A percentile compares a stretch with the other conserved stretches of the same genome.
Evolutionary conservation across 2,797 vertebrate genomes (phyloP).

Genomic region (Mormyrops attenuatus): DNA sequence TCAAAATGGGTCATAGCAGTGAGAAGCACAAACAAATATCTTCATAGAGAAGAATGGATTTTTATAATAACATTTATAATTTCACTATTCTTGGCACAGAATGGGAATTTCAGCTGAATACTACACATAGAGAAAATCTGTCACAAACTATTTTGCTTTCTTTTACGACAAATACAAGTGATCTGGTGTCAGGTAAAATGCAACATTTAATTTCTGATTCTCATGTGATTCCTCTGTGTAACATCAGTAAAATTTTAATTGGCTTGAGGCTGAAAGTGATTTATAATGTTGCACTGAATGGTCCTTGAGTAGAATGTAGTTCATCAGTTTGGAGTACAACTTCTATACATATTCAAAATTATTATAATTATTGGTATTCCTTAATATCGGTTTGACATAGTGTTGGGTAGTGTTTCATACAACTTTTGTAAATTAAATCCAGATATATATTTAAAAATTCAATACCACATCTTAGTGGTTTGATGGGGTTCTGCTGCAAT

Average conservation of each 20-base stretch:
- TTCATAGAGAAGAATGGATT: background rate
- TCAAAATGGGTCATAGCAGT: background rate
- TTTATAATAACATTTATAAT: background rate
- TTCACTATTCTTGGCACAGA: background rate
- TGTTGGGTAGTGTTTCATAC: background rate
- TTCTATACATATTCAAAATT: background rate
- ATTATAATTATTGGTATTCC: background rate
- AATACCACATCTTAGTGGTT: background rate
- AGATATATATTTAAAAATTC: background rate
- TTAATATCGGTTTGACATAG: background rate
- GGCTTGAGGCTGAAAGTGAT: background rate
- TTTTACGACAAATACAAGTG: background rate
- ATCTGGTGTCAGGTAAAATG: background rate
- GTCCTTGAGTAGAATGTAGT: background rate
- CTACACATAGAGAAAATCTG: background rate
- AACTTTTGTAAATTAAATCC: background rate
- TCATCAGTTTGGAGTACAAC: background rate
- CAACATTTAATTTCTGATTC: background rate
- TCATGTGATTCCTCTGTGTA: background rate
- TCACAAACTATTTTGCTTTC: background rate
- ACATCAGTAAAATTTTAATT: background rate
- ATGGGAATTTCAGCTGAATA: background rate
- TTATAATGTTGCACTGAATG: background rate
- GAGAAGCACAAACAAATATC: background rate
- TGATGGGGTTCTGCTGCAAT: background rate